A percentile compares a stretch with the other conserved stretches of the same genome.
Conservation (phyloP, 1,140 invertebrate species). For the Dinoponera quadriceps region DNA sequence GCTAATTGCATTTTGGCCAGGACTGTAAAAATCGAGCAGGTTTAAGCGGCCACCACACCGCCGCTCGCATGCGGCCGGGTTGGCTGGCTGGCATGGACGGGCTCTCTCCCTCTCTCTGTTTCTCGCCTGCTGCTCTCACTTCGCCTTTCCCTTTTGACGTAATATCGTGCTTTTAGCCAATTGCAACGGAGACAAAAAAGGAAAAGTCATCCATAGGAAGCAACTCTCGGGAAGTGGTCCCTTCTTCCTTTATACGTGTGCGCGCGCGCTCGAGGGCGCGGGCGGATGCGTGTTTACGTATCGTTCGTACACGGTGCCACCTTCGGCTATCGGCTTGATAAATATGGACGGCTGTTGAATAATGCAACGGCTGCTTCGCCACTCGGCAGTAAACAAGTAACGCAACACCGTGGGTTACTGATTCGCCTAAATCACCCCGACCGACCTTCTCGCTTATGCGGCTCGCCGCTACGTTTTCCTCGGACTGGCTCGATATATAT, state of each 20-base stretch:
- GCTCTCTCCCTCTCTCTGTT: too few species aligned
- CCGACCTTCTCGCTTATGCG: conserved; percentile 57
- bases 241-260: conserved; percentile 65
- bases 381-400: conserved; percentile 78
- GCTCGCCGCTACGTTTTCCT: conserved; percentile 44
- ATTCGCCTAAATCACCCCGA: conserved; percentile 75
- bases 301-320: conserved; percentile 60
- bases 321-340: conserved; percentile 81
- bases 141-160: conserved; percentile 27
- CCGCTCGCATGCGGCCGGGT: too few species aligned
- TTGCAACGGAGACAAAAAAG: conserved; percentile 46
- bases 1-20: conserved; percentile 68
- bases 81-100: too few species aligned
- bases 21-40: conserved; percentile 50
- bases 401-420: conserved; percentile 75
- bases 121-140: background rate
- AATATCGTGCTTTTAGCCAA: conserved; percentile 57
- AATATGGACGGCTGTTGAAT: conserved; percentile 82
- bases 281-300: conserved; percentile 50
- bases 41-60: too few species aligned
- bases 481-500: conserved; percentile 16
- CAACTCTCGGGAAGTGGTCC: conserved; percentile 41
- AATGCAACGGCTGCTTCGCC: conserved; percentile 76
- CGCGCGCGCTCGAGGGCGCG: conserved; percentile 26
- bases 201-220: conserved; percentile 55